phyloP scores from a whole-genome alignment of 2,797 vertebrate species.

The Limosa lapponica region DNA sequence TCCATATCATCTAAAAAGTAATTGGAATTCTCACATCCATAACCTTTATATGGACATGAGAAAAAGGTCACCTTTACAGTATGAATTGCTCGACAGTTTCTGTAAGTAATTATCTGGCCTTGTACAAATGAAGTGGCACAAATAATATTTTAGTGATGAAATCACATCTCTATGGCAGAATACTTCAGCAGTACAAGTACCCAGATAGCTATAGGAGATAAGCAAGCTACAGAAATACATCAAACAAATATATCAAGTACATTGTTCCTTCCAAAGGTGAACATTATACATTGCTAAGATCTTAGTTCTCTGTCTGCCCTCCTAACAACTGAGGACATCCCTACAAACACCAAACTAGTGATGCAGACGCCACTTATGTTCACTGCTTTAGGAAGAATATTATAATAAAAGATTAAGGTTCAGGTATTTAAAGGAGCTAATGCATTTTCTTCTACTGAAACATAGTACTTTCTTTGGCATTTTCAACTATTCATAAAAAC shows the following conservation, averaged over 20 bases:
- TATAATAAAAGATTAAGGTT: neutral
- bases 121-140: constrained; percentile 57
- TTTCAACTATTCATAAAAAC: neutral
- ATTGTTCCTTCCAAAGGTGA: neutral
- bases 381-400: neutral
- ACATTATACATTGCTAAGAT: neutral
- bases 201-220: neutral
- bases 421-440: neutral
- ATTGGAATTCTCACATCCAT: constrained; percentile 66
- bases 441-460: neutral
- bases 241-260: neutral
- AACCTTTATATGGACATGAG: constrained; percentile 63
- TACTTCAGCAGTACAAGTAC: neutral
- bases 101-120: constrained; percentile 61
- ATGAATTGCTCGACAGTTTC: constrained; percentile 54
- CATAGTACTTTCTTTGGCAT: neutral
- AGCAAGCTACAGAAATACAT: neutral
- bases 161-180: constrained; percentile 8
- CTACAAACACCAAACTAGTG: neutral
- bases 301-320: neutral
- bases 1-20: constrained; percentile 57
- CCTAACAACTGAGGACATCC: neutral
- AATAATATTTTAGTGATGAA: constrained; percentile 49
- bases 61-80: constrained; percentile 65
- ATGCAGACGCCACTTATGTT: neutral